Base-by-base conservation (phyloP, 2,888 invertebrate species). In the Hirtodrosophila alboralis region DNA sequence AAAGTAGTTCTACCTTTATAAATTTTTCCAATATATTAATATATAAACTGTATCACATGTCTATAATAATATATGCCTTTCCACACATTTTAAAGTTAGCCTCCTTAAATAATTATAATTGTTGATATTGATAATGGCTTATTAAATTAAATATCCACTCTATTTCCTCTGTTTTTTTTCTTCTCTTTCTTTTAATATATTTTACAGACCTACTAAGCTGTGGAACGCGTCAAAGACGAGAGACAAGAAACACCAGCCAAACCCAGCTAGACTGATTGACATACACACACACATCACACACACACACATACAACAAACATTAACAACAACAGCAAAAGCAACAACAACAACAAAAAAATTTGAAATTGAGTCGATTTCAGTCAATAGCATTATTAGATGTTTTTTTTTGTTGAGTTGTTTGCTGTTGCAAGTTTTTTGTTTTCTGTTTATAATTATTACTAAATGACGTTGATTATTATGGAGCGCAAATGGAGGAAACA, bases 401-500 rank as follows among this genome's bases (percentile, higher is more conserved):
- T 58, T 58, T 58, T 45, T 18, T 59, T 33, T 45, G 68, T 51
- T 57, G 72, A 51, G 63, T 33, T 52, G 44, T 52, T n/a, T 49
- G 65, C 69, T 52, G 74, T 68, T 68, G 74, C 74, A 28, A 57
- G 74, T 73, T 62, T 56, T 61, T 53, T 36, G 14, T 38, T 48
- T 70, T 62, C 58, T 75, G 75, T 80, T 77, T 70, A 75, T 79
- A 85, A 78, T 83, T 85, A 79, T 79, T 77, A 80, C 76, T 76
- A 64, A 76, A 78, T 59, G 78, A 78, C 79, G 79, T 78, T 79
- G 84, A 72, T 83, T 78, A 79, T 85, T 74, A 84, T 61, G 81
- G 86, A 86, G 81, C 86, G 81, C 81, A 86, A 80, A 86, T 84
- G 77, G 78, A 86, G 61, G 75, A 78, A 86, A 74, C 84, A 81